These are phyloP conservation scores for Zeugodacus cucurbitae DNA, from an alignment of 1,140 invertebrate species.

Conservation along the genomic window DNA sequence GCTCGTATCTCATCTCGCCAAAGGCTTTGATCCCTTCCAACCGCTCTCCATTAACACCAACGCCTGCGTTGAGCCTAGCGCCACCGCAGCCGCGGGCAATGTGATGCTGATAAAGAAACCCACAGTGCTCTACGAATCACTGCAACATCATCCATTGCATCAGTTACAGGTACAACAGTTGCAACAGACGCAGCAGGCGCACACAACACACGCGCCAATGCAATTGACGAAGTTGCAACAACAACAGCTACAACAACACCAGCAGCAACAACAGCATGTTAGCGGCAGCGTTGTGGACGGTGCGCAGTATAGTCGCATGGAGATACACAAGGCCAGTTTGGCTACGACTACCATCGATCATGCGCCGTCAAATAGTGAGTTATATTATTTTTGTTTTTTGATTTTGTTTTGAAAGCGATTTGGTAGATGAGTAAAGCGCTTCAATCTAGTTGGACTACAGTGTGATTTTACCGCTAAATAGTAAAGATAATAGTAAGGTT, in stretches of 20 bases:
- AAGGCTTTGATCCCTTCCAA: slow-evolving; percentile 64
- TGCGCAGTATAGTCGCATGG: slow-evolving; percentile 54
- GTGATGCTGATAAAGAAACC: slow-evolving; percentile 54
- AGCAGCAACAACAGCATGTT: not conserved
- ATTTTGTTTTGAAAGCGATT: too few species aligned
- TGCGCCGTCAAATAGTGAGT: slow-evolving; percentile 49
- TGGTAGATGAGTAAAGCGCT: too few species aligned
- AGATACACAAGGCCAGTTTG: slow-evolving; percentile 60
- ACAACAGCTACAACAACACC: not conserved
- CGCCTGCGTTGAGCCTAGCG: slow-evolving; percentile 41
- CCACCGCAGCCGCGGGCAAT: slow-evolving; percentile 35
- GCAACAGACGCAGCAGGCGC: slow-evolving; percentile 37
- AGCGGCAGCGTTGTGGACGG: slow-evolving; percentile 52
- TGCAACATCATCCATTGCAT: slow-evolving; percentile 62
- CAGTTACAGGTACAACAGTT: slow-evolving; percentile 55
- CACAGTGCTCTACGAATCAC: slow-evolving; percentile 59
- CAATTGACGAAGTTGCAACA: slow-evolving; percentile 19
- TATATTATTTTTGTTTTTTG: not conserved
- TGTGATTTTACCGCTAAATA: too few species aligned
- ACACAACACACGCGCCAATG: slow-evolving; percentile 30
- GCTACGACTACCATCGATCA: slow-evolving; percentile 57
- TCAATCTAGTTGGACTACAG: too few species aligned
- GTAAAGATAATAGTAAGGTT: too few species aligned
- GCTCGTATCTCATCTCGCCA: slow-evolving; percentile 62
- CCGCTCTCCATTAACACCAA: slow-evolving; percentile 62